These are phyloP conservation scores for Hirtodrosophila histrioides DNA, from an alignment of 2,888 invertebrate species.

Conservation along the genomic window DNA sequence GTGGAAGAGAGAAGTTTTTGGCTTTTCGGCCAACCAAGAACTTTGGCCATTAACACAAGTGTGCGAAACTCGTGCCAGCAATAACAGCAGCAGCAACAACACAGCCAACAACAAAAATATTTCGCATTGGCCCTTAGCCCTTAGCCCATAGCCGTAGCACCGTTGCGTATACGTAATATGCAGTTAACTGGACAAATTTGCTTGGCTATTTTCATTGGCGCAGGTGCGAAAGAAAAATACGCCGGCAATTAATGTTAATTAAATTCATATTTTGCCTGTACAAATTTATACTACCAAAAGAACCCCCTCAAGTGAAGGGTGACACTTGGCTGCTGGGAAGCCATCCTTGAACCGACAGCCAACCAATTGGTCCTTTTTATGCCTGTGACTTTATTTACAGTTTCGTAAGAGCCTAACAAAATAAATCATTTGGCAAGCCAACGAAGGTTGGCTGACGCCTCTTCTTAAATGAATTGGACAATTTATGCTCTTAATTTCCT, in stretches of 20 bases:
- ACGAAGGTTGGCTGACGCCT: conserved; percentile 11
- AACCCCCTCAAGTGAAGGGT: background rate
- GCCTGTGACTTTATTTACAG: conserved; percentile 15
- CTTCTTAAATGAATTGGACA: conserved; percentile 24
- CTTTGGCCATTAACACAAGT: conserved; percentile 67
- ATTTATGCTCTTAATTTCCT: conserved; percentile 44
- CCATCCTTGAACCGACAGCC: conserved; percentile 3
- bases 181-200: conserved; percentile 74
- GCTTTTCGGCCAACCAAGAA: conserved; percentile 45
- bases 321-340: conserved; percentile 3
- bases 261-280: conserved; percentile 74
- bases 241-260: conserved; percentile 79
- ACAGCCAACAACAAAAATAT: conserved; percentile 18
- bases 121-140: conserved; percentile 29
- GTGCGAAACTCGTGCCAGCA: conserved; percentile 48
- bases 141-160: conserved; percentile 20
- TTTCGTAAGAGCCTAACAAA: conserved; percentile 10
- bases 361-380: conserved; percentile 18
- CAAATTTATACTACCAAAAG: conserved; percentile 32
- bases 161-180: conserved; percentile 68
- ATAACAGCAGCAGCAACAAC: conserved; percentile 31
- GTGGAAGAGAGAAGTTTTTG: conserved; percentile 29
- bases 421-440: conserved; percentile 31
- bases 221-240: conserved; percentile 72
- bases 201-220: conserved; percentile 39